Evolutionary conservation across 2,113 vertebrate genomes (phyloP).

Genomic region (Callopanchax toddi): DNA sequence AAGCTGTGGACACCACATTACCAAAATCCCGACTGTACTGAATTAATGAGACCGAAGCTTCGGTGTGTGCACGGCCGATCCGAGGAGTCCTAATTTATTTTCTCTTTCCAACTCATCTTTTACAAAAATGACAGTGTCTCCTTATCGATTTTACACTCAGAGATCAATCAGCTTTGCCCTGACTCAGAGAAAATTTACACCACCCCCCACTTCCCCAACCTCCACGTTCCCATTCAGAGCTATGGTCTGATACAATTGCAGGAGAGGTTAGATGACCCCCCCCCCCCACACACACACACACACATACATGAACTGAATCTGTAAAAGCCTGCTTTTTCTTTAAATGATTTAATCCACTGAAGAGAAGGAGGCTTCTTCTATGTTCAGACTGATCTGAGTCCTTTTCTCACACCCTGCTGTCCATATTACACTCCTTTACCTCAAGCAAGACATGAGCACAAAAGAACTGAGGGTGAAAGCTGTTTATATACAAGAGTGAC

Average conservation of each 20-base stretch:
- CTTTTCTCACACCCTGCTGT: slow-evolving; percentile 73
- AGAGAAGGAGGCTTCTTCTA: slow-evolving; percentile 85
- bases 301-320: slow-evolving; percentile 38
- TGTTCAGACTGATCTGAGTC: slow-evolving; percentile 86
- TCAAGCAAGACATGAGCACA: slow-evolving; percentile 48
- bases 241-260: slow-evolving; percentile 54
- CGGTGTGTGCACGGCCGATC: slow-evolving; percentile 67
- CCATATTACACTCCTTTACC: slow-evolving; percentile 71
- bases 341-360: slow-evolving; percentile 95
- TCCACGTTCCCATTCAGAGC: slow-evolving; percentile 55
- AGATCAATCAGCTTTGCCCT: slow-evolving; percentile 99
- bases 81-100: slow-evolving; percentile 99
- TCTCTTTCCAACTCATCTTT: slow-evolving; percentile 94
- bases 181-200: slow-evolving; percentile 98
- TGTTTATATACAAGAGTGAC: slow-evolving; percentile 49
- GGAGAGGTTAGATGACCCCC: slow-evolving; percentile 38
- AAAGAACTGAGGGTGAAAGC: slow-evolving; percentile 59
- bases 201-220: slow-evolving; percentile 37
- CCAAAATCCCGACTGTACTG: slow-evolving; percentile 89
- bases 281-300: slow-evolving; percentile 4
- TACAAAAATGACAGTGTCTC: slow-evolving; percentile 99
- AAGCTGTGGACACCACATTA: slow-evolving; percentile 88
- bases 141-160: slow-evolving; percentile 99
- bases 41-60: slow-evolving; percentile 88
- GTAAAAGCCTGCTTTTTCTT: slow-evolving; percentile 85